A percentile compares a stretch with the other conserved stretches of the same genome.
phyloP scores from a whole-genome alignment of 2,888 invertebrate species.

The Andrena camellia region DNA sequence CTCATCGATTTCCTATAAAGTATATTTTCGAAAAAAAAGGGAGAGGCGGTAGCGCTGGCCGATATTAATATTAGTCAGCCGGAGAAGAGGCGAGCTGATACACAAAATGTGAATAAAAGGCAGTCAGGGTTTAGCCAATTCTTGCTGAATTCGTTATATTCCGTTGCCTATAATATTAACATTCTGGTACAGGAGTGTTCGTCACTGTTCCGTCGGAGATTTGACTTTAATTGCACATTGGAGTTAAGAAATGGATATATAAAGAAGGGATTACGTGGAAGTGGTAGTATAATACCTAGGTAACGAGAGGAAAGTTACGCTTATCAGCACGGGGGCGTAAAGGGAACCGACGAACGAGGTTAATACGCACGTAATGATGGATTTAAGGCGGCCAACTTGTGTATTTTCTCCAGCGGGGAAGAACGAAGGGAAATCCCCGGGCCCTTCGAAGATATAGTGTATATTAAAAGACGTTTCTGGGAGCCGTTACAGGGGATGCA shows the following conservation, averaged over 20 bases:
- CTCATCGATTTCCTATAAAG: constrained; percentile 28
- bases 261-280: background rate
- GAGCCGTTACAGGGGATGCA: constrained; percentile 71
- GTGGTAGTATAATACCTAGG: background rate
- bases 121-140: background rate
- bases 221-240: background rate
- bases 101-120: background rate
- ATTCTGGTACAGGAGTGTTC: background rate
- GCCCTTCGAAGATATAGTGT: constrained; percentile 84
- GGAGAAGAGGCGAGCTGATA: background rate
- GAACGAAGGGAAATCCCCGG: constrained; percentile 74
- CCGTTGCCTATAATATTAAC: background rate
- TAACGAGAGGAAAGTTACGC: background rate
- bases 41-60: background rate
- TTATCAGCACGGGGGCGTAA: background rate
- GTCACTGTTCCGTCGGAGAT: no score
- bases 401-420: constrained; percentile 39
- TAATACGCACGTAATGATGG: constrained; percentile 54
- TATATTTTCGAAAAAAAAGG: constrained; percentile 28
- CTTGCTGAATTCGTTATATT: background rate
- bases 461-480: constrained; percentile 85
- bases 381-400: constrained; percentile 62
- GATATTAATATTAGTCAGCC: background rate
- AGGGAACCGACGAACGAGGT: constrained; percentile 22
- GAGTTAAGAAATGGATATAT: background rate